Conservation (phyloP, 2,797 vertebrate genomes). For the Triplophysa bombifrons region DNA sequence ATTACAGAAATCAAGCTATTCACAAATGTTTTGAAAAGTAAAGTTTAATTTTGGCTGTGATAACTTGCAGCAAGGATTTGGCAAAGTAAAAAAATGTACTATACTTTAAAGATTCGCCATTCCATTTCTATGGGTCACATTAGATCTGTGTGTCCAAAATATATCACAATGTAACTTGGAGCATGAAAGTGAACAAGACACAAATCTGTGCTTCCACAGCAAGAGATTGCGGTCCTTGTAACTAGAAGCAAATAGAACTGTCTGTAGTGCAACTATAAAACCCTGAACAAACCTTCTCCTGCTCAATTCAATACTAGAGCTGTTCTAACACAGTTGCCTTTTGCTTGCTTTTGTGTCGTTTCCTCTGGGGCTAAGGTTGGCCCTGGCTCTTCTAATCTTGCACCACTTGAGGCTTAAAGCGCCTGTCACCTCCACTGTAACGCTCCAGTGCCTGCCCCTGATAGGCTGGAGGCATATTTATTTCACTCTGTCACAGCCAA, state of each 20-base stretch:
- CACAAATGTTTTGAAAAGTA: no score
- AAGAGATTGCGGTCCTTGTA: slow-evolving; percentile 66
- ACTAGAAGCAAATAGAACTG: slow-evolving; percentile 77
- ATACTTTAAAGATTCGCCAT: background rate
- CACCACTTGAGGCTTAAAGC: slow-evolving; percentile 70
- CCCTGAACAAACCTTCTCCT: slow-evolving; percentile 3
- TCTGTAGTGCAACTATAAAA: slow-evolving; percentile 58
- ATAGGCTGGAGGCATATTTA: slow-evolving; percentile 86
- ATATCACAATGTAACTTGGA: slow-evolving; percentile 2
- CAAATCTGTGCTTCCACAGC: slow-evolving; percentile 67
- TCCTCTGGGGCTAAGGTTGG: slow-evolving; percentile 47
- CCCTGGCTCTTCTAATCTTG: slow-evolving; percentile 72
- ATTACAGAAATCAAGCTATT: no score
- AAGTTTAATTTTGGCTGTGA: no score
- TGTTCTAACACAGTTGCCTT: slow-evolving; percentile 35
- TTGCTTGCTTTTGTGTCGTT: slow-evolving; percentile 37
- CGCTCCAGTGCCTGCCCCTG: slow-evolving; percentile 77
- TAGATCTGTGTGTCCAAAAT: slow-evolving; percentile 25
- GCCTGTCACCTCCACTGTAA: slow-evolving; percentile 77
- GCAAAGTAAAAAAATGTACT: no score
- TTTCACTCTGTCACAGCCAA: slow-evolving; percentile 85
- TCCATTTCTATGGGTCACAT: slow-evolving; percentile 2
- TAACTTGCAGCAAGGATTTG: no score
- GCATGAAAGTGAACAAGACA: slow-evolving; percentile 68
- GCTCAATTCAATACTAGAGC: slow-evolving; percentile 12